Conservation (phyloP, 2,113 vertebrate species). For the Xenotilapia longispinis region DNA sequence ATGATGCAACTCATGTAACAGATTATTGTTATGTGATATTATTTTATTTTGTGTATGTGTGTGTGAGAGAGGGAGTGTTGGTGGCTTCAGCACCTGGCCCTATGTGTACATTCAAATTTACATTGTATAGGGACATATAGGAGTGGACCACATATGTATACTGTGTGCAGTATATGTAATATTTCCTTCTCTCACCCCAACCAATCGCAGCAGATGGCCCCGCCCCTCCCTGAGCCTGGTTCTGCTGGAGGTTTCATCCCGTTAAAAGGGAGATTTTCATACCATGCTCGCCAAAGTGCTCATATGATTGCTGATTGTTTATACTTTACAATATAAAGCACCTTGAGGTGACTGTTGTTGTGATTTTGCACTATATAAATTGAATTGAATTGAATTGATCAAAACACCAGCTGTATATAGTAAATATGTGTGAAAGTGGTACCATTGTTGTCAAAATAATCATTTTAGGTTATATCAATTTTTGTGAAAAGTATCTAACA, state of each 20-base stretch:
- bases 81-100: background rate
- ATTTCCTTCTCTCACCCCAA: background rate
- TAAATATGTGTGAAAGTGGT: background rate
- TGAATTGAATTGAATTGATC: background rate
- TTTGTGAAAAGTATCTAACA: background rate
- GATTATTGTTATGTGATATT: background rate
- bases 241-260: rapidly evolving
- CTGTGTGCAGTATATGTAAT: background rate
- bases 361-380: background rate
- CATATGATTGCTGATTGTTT: rapidly evolving
- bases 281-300: background rate
- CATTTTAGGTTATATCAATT: background rate
- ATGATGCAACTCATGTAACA: rapidly evolving
- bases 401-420: rapidly evolving
- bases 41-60: background rate
- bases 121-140: background rate
- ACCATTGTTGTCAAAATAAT: background rate
- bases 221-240: background rate
- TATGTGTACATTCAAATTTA: background rate
- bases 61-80: rapidly evolving
- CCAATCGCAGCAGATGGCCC: rapidly evolving
- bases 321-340: background rate
- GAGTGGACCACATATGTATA: background rate
- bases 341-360: background rate
- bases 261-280: background rate